Base-by-base conservation (phyloP, 2,888 invertebrate species). In the Neoascia interrupta region DNA sequence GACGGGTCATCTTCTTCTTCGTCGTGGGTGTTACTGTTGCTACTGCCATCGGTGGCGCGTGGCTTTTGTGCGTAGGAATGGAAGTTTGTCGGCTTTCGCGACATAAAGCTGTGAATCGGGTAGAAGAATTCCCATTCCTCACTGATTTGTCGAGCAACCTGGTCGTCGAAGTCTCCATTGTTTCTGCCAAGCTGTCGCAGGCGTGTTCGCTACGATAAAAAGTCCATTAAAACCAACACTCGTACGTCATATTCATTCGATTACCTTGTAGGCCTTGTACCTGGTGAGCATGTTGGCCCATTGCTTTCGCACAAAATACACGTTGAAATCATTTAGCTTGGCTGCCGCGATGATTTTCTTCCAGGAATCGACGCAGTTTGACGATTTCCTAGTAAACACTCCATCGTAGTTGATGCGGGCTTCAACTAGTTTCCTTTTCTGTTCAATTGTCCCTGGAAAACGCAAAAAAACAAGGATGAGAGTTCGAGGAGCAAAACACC, bases 71-170 rank as follows among this genome's bases (percentile, higher is more conserved):
- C 87, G 37, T 87, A 87, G 47, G 87, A 88, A 66, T 87, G 87
- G 51, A 88, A 80, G 73, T 87, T 86, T 10, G 85, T 84, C 6
- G 86, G 85, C 54, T 86, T 85, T 13, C 85, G 85, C n/a, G 85
- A 85, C 87, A 87, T 87, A 23, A 85, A 88, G 2, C 82, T 81
- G 41, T 87, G 87, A 8, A 87, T 86, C 3, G 84, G 82, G n/a
- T 84, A 84, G 41, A 87, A 87, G 73, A 85, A 87, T 54, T 87
- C 87, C 88, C 88, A 87, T 53, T 88, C 88, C 51, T 85, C 83
- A 63, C 82, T 83, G 34, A 84, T 82, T 74, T 83, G 82, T n/a
- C 80, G 79, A 11, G 83, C 79, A 36, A 82, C 56, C 28, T 84
- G 82, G 1, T 82, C 79, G 47, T 83, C 81, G 5, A 83, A 73